A percentile compares a stretch with the other conserved stretches of the same genome.
phyloP scores from a whole-genome alignment of 2,888 invertebrate genomes.

The Melinaea marsaeus region DNA sequence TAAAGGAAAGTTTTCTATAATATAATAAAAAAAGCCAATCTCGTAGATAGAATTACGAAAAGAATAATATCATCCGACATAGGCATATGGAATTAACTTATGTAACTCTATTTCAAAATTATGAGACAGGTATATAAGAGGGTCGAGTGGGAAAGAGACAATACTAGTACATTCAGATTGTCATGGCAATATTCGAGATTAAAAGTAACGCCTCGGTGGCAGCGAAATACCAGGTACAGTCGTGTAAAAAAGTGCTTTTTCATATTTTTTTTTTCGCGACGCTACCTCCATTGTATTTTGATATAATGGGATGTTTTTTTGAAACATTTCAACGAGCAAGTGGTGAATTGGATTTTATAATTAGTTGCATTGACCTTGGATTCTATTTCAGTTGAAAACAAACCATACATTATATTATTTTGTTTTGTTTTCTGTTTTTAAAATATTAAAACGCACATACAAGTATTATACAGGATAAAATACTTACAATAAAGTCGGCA shows the following conservation, averaged over 20 bases:
- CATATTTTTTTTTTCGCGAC: conserved; percentile 31
- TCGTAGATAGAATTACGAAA: neutral
- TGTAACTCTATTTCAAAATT: conserved; percentile 29
- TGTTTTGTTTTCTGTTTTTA: too few relatives aligned
- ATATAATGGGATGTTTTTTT: conserved; percentile 17
- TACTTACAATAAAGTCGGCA: too few relatives aligned
- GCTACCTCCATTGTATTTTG: conserved; percentile 20
- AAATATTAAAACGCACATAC: too few relatives aligned
- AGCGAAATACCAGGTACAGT: conserved; percentile 54
- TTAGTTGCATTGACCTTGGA: conserved; percentile 3
- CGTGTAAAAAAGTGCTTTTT: conserved; percentile 43
- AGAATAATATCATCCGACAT: conserved; percentile 7
- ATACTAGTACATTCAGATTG: conserved; percentile 54
- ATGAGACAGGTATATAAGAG: conserved; percentile 33
- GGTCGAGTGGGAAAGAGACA: conserved; percentile 37
- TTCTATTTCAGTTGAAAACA: neutral
- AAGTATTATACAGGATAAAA: too few relatives aligned
- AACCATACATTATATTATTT: too few relatives aligned
- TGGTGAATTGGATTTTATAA: conserved; percentile 13
- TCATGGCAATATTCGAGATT: conserved; percentile 74
- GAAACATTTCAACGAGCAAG: conserved; percentile 15
- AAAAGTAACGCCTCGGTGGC: conserved; percentile 72
- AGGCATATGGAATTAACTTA: conserved; percentile 10
- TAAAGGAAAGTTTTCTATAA: neutral
- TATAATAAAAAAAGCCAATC: neutral